Evolutionary conservation across 2,113 vertebrate genomes (phyloP), one percentile per base, ranked within the genome.

Genomic region (Aviceda subcristata): DNA sequence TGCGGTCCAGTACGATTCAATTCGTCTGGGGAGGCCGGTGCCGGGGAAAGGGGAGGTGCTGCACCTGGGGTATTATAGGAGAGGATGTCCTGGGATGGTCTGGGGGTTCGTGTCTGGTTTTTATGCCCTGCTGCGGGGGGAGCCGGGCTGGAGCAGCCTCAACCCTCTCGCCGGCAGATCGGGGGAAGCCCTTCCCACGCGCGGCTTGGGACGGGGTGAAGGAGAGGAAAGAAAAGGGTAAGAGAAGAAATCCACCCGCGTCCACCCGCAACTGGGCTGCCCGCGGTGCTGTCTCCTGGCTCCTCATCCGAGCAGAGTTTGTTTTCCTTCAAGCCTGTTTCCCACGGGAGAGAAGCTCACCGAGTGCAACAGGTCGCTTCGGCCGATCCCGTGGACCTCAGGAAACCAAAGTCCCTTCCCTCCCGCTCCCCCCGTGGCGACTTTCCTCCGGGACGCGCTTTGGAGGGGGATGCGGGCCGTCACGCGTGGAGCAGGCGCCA

Each of bases 321-420:
- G 8, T 30, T 29, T 81, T 45, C 39, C 71, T 72, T 34, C 67
- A 24, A 72, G 51, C 12, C 56, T 17, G 1, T 72, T 92, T 96
- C 38, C 57, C 74, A 32, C 46, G 46, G 23, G 38, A 75, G 19
- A 45, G 67, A 46, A 73, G 30, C 9, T 81, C 74, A 24, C 32
- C 7, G 22, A 38, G 20, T 1, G 57, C 75, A 82, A 78, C 83
- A 79, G 82, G 82, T 95, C 26, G 7, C 62, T 71, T 41, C 69
- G n/a, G 66, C 48, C 9, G 7, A 78, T 63, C 7, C 46, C 17
- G 34, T 27, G 53, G 26, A 88, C 38, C 53, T 50, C 89, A 30
- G 0, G 15, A 81, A 62, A 78, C 3, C 30, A 6, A 6, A 3
- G 20, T 1, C n/a, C 27, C 11, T 50, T 60, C 19, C 39, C 18